Evolutionary conservation across 2,888 invertebrate species (phyloP), one percentile per base, ranked within the genome.

Genomic region (Patella ulyssiponensis): DNA sequence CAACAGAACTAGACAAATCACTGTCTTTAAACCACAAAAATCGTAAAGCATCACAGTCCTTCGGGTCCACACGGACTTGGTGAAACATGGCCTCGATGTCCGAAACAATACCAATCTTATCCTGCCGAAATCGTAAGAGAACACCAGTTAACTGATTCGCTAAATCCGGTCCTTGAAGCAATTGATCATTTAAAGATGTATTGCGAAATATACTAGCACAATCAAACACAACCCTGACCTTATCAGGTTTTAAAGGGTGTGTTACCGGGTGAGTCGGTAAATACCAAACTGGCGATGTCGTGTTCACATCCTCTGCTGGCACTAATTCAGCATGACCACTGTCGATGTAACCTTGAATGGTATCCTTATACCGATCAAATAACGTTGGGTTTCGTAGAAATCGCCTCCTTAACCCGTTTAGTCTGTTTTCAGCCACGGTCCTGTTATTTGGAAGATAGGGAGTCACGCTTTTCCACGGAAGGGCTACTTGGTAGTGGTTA

Each of bases 141-240:
- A 80, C 76, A 15, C 79, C 74, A 12, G 77, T 14, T 20, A 80
- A 69, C 3, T 58, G 73, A 58, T 77, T 80, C 9, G 69, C 70
- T 56, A 80, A 58, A 33, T 80, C 79, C 12, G 79, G 77, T 15
- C 79, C 80, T 72, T 80, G 79, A 1, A 72, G 56, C 11, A 80
- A 71, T n/a, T 69, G 17, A 20, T 80, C 77, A 58, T 80, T 80
- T 69, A 80, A 33, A 11, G 75, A 77, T 17, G 70, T 75, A 12
- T 69, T 75, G 14, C 44, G 33, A 69, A 58, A 75, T 51, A 79
- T 12, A 75, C 71, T 17, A 79, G 56, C 17, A 78, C 17, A 15
- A 54, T 33, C 51, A 56, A 56, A 56, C 17, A 56, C 2, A 12
- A 56, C 56, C 56, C 56, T 56, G 14, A 56, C 56, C 56, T 71